A percentile compares a stretch with the other conserved stretches of the same genome.
Evolutionary conservation across 2,113 vertebrate species (phyloP).

Genomic region (Labeo catla): DNA sequence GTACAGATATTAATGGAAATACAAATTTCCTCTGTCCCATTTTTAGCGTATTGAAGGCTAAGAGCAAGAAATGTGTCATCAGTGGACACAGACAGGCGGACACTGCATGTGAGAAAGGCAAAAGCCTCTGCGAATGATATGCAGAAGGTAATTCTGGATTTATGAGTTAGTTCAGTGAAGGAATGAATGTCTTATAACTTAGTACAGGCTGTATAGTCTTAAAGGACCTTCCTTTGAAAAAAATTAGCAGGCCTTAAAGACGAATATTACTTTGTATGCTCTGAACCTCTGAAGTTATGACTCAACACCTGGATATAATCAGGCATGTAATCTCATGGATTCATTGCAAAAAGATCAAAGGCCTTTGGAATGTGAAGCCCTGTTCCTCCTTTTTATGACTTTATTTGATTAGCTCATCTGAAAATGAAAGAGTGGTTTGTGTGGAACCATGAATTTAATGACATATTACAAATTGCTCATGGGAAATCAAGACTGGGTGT

Average conservation of each 20-base stretch:
- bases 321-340: constrained; percentile 57
- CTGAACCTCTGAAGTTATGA: constrained; percentile 54
- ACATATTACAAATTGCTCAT: constrained; percentile 31
- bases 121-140: constrained; percentile 18
- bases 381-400: constrained; percentile 55
- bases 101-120: not conserved
- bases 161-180: constrained; percentile 24
- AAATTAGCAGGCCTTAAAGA: constrained; percentile 41
- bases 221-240: constrained; percentile 39
- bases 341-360: constrained; percentile 63
- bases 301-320: constrained; percentile 63
- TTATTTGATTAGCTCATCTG: constrained; percentile 56
- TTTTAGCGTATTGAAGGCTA: not conserved
- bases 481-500: constrained; percentile 3
- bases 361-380: constrained; percentile 54
- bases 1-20: not conserved
- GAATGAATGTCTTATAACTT: not conserved
- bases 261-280: constrained; percentile 24
- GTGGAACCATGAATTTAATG: constrained; percentile 28
- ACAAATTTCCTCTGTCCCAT: not conserved
- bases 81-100: not conserved
- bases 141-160: not conserved
- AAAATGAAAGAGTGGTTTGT: constrained; percentile 45
- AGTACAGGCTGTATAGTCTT: constrained; percentile 17
- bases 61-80: not conserved